Conservation (phyloP, 2,113 vertebrate genomes). For the Pelmatolapia mariae region DNA sequence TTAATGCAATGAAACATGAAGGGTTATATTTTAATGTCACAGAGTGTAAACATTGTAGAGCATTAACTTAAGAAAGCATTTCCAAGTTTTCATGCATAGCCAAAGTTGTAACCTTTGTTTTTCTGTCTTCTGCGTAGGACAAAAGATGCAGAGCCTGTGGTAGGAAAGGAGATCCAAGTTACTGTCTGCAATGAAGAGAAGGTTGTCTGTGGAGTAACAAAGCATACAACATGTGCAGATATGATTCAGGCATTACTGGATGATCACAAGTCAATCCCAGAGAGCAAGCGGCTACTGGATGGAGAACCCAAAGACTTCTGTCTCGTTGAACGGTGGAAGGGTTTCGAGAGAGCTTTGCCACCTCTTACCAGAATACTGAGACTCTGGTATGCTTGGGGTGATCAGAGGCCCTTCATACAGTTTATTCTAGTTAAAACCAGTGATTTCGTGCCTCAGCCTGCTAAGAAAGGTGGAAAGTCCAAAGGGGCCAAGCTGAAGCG, state of each 20-base stretch:
- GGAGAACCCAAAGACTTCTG: constrained; percentile 88
- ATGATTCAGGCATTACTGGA: constrained; percentile 90
- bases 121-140: constrained; percentile 65
- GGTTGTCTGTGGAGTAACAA: constrained; percentile 89
- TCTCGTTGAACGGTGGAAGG: constrained; percentile 91
- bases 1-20: background rate
- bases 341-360: constrained; percentile 85
- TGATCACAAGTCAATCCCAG: constrained; percentile 79
- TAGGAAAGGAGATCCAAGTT: constrained; percentile 87
- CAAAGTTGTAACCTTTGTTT: background rate
- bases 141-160: constrained; percentile 74
- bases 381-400: constrained; percentile 93
- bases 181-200: constrained; percentile 92
- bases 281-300: constrained; percentile 78
- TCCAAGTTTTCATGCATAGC: background rate
- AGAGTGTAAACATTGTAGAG: background rate
- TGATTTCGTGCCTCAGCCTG: constrained; percentile 78
- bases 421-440: constrained; percentile 85
- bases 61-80: background rate
- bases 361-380: constrained; percentile 88
- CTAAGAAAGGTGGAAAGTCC: constrained; percentile 76
- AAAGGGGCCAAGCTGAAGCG: constrained; percentile 74
- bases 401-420: constrained; percentile 83
- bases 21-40: background rate
- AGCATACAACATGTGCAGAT: constrained; percentile 87